Base-by-base conservation (phyloP, 2,888 invertebrate species). In the Merodon equestris region DNA sequence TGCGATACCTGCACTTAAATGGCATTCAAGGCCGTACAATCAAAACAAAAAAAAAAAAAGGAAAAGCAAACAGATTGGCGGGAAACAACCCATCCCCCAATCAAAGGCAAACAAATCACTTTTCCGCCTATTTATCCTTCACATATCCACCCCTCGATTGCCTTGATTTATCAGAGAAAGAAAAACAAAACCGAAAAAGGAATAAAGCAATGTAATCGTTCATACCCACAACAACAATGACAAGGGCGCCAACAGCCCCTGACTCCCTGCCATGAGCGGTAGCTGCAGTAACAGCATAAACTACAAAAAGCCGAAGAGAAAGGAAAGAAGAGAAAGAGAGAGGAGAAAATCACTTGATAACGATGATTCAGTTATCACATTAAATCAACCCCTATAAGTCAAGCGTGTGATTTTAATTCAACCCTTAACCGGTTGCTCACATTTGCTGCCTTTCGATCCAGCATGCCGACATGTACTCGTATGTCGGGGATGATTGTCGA, bases 371-470 rank as follows among this genome's bases (percentile, higher is more conserved):
- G 79, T 79, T 79, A 74, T 79, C 74, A 74, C 58, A 79, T 79
- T 79, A 74, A 79, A 70, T 74, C 79, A 74, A 79, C 79, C 79
- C 79, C 79, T 79, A 68, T 79, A 79, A 79, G 79, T 79, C 79
- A 79, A 79, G 79, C 79, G 68, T 79, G 74, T 79, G 74, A 79
- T 79, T 79, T 79, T 79, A 79, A 79, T 79, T 79, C 79, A 79
- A 74, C 79, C 79, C 79, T 79, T 79, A 79, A 79, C 79, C 74
- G 79, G 79, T 79, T 79, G 79, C 79, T 79, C 79, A 79, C 79
- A 79, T 79, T 77, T 79, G 79, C 79, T 27, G 27, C 27, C 27
- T 74, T 77, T 74, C 68, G 50, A 64, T 40, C 57, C 48, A 40
- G 19, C 7, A 45, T 27, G 7, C 7, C 27, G 7, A n/a, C n/a